phyloP scores from a whole-genome alignment of 2,797 vertebrate species.

The Rhynchotus rufescens region DNA sequence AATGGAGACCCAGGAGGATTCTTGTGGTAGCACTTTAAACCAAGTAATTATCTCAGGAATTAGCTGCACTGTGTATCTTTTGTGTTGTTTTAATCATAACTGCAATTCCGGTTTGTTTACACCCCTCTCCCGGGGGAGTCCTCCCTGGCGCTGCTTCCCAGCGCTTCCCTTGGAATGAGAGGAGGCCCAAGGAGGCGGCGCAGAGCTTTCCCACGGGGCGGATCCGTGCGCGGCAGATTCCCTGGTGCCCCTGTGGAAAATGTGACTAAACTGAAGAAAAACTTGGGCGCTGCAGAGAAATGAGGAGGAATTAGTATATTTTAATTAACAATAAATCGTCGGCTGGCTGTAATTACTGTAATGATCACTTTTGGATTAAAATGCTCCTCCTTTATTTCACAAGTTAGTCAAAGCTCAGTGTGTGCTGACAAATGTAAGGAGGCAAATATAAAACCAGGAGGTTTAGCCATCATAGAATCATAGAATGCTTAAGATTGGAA shows the following conservation, averaged over 20 bases:
- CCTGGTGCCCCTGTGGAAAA: neutral
- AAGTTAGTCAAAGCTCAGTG: neutral
- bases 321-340: neutral
- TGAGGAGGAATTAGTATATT: neutral
- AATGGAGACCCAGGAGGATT: neutral
- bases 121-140: neutral
- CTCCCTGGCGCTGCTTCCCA: neutral
- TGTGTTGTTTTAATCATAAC: neutral
- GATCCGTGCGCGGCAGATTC: neutral
- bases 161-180: neutral
- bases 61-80: neutral
- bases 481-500: too few relatives aligned
- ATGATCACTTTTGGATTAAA: neutral
- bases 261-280: neutral
- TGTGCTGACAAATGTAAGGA: neutral
- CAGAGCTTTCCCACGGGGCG: neutral
- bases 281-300: neutral
- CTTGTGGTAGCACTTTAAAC: neutral
- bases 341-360: neutral
- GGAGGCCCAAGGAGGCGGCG: neutral
- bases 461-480: neutral
- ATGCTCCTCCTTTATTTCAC: neutral
- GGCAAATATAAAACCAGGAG: neutral
- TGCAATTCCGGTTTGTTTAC: neutral
- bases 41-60: neutral